Conservation (phyloP, 2,888 invertebrate genomes). For the Pharmacophagus antenor region DNA sequence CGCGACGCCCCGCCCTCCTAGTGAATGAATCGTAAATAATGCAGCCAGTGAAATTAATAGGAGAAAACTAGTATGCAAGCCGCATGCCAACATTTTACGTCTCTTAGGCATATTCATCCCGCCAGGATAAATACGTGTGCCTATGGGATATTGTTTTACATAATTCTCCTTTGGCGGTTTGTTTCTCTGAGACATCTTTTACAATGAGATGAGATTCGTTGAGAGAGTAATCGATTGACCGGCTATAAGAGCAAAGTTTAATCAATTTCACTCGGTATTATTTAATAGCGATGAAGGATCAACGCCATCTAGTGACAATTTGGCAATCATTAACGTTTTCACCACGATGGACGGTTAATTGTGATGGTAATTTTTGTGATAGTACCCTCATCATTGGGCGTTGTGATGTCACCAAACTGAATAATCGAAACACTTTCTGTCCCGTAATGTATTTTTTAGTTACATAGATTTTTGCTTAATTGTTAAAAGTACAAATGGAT, state of each 20-base stretch:
- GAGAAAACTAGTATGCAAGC: background rate
- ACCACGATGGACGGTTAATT: background rate
- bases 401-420: background rate
- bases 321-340: background rate
- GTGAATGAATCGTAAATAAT: slow-evolving; percentile 8
- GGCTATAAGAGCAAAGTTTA: background rate
- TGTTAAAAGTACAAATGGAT: background rate
- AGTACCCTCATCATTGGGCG: background rate
- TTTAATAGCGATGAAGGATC: background rate
- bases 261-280: slow-evolving; percentile 1
- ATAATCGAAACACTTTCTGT: background rate
- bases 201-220: too few relatives aligned
- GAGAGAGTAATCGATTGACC: background rate
- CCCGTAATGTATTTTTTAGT: background rate
- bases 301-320: background rate
- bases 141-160: too few relatives aligned
- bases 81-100: background rate
- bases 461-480: background rate
- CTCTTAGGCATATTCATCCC: background rate
- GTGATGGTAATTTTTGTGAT: background rate
- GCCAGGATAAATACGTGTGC: too few relatives aligned
- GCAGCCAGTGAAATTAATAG: background rate
- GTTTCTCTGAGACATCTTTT: background rate
- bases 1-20: slow-evolving; percentile 2
- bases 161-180: too few relatives aligned